Base-by-base conservation (phyloP, 2,113 vertebrate genomes). In the Pelobates fuscus region DNA sequence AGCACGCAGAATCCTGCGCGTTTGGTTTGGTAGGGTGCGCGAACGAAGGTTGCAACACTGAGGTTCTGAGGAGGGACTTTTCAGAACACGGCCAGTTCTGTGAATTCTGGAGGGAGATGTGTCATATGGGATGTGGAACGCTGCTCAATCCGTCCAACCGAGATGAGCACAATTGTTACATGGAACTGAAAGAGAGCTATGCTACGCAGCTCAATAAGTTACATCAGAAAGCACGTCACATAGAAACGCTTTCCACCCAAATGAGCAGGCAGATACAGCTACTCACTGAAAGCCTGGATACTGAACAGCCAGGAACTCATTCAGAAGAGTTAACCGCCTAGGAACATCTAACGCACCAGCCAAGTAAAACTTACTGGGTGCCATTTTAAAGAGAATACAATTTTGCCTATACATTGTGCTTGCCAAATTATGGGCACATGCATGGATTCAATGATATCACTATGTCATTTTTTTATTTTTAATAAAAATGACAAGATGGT, bases 101-200 rank as follows among this genome's bases (percentile, higher is more conserved):
- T n/a, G 88, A 86, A 65, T 87, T 88, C 32, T 83, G 86, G 78
- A 78, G 81, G 14, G 82, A 84, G 74, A 86, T 80, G 41, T 93
- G 91, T 77, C 83, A 83, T 49, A 87, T 93, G 86, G 92, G 92
- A 79, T 93, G 91, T 0, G 91, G 91, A 18, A 82, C 86, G 0
- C 78, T 84, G 29, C 86, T 93, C 21, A 83, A 83, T 57, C 88
- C 88, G 0, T 70, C 63, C 0, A 88, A 89, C 5, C 82, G 80
- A 14, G 83, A 80, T 1, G 80, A 71, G 37, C 92, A 93, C 85
- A 92, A 93, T 85, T 94, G 92, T 82, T 92, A 93, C 82, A 84
- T 72, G 20, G 83, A 93, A 63, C 84, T 94, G 66, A 87, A 81
- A 7, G 83, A 89, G 25, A 85, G 89, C 70, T 90, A 83, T 79